Percentiles rank a stretch among this genome's conserved stretches.
Evolutionary conservation across 2,113 vertebrate species (phyloP).

Genomic region (Oplegnathus fasciatus): DNA sequence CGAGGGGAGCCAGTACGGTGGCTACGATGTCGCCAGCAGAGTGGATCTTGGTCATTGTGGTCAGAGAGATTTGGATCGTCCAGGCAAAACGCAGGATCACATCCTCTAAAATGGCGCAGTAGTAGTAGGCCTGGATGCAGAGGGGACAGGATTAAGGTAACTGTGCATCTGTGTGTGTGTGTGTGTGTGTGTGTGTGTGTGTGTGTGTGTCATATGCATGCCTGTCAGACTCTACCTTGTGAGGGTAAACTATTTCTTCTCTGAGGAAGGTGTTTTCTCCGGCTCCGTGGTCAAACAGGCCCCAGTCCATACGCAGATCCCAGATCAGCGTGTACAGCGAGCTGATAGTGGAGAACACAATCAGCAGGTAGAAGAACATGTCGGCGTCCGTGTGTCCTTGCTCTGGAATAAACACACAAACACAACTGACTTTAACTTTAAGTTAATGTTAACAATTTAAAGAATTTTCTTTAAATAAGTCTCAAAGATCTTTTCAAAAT

Average conservation of each 20-base stretch:
- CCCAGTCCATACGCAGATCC: slow-evolving; percentile 99
- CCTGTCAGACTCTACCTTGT: slow-evolving; percentile 88
- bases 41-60: slow-evolving; percentile 84
- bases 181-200: not conserved
- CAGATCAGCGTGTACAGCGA: slow-evolving; percentile 98
- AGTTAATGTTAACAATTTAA: too few relatives aligned
- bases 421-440: too few relatives aligned
- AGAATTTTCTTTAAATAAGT: not conserved
- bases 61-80: slow-evolving; percentile 94
- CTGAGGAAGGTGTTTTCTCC: slow-evolving; percentile 98
- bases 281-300: slow-evolving; percentile 96
- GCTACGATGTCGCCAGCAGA: slow-evolving; percentile 90
- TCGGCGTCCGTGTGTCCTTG: slow-evolving; percentile 89
- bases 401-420: slow-evolving; percentile 81
- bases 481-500: not conserved
- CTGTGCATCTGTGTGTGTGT: not conserved
- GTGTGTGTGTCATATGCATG: not conserved
- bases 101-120: slow-evolving; percentile 96
- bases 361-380: slow-evolving; percentile 97
- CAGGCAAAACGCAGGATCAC: slow-evolving; percentile 97
- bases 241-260: slow-evolving; percentile 98
- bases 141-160: not conserved
- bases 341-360: slow-evolving; percentile 92
- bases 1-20: slow-evolving; percentile 94
- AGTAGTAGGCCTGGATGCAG: slow-evolving; percentile 94